phyloP scores from a whole-genome alignment of 2,113 vertebrate genomes.

The human region DNA sequence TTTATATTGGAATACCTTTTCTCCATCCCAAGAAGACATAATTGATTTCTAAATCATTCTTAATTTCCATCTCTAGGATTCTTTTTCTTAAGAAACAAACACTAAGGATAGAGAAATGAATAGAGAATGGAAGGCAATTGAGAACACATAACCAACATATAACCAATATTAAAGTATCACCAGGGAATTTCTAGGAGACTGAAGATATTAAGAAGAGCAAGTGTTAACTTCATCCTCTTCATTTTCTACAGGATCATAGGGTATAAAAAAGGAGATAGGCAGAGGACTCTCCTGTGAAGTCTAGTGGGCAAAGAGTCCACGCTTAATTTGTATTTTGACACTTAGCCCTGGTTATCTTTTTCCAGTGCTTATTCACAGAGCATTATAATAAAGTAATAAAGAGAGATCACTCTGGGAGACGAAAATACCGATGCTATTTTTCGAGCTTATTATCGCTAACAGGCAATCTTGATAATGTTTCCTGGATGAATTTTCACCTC shows the following conservation, averaged over 20 bases:
- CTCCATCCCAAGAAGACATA: not conserved
- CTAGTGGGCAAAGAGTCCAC: no score
- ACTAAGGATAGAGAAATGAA: not conserved
- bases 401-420: not conserved
- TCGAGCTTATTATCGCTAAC: slow-evolving; percentile 40
- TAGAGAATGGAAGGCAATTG: not conserved
- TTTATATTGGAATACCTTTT: not conserved
- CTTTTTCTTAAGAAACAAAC: not conserved
- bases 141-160: not conserved
- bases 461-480: slow-evolving; percentile 20
- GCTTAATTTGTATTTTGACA: not conserved
- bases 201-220: not conserved
- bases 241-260: not conserved
- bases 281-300: not conserved
- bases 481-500: slow-evolving; percentile 13
- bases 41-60: not conserved
- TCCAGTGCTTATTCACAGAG: not conserved
- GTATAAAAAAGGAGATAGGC: not conserved
- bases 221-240: not conserved
- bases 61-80: not conserved
- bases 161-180: not conserved
- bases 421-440: slow-evolving; percentile 15
- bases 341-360: not conserved
- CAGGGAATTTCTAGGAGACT: not conserved
- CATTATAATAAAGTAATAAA: not conserved